These are phyloP conservation scores for Zaprionus nigranus DNA, from an alignment of 1,140 invertebrate genomes.

Conservation along the genomic window DNA sequence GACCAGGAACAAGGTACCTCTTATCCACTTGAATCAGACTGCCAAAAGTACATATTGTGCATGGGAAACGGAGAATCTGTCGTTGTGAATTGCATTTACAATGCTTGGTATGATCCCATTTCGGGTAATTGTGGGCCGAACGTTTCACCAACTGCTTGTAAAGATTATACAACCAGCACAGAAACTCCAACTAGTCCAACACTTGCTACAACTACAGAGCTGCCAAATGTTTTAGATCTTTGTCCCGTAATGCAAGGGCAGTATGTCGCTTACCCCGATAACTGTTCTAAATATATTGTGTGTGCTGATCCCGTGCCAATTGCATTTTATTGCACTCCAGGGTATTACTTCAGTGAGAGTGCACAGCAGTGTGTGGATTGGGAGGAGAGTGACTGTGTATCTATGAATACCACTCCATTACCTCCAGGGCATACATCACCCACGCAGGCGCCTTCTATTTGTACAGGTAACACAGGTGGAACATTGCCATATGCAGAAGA, in stretches of 20 bases:
- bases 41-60: constrained; percentile 64
- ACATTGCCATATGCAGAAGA: constrained; percentile 51
- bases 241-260: constrained; percentile 41
- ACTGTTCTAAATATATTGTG: constrained; percentile 65
- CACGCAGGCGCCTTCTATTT: constrained; percentile 26
- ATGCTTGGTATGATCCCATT: constrained; percentile 60
- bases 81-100: constrained; percentile 59
- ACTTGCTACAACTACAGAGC: background rate
- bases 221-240: constrained; percentile 19
- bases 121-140: constrained; percentile 54
- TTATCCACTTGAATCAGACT: constrained; percentile 50
- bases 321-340: constrained; percentile 61
- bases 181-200: background rate
- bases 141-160: constrained; percentile 63
- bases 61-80: constrained; percentile 47
- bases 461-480: constrained; percentile 18
- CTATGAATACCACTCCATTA: background rate
- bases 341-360: constrained; percentile 54
- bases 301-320: constrained; percentile 62
- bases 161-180: constrained; percentile 19
- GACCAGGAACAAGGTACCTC: constrained; percentile 47
- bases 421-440: constrained; percentile 38
- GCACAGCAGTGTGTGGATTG: constrained; percentile 52
- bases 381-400: constrained; percentile 52
- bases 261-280: constrained; percentile 61